These are phyloP conservation scores for Conus canariensis DNA, from an alignment of 2,888 invertebrate genomes.

Conservation along the genomic window DNA sequence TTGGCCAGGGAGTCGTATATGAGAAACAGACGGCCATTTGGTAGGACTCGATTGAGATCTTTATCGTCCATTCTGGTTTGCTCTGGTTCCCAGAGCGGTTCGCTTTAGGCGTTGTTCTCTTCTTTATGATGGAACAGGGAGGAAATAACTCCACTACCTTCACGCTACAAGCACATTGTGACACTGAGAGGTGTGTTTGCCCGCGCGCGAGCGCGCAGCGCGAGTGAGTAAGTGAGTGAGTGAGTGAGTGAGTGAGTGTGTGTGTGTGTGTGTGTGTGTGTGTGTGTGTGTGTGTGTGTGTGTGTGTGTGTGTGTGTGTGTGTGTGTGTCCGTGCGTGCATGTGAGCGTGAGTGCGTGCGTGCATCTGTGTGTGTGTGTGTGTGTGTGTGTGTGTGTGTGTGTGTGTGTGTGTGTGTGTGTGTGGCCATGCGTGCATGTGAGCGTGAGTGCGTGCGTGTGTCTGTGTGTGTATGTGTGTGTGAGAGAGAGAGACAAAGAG, in stretches of 20 bases:
- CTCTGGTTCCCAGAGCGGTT: no score
- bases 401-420: background rate
- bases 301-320: conserved; percentile 16
- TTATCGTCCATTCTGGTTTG: no score
- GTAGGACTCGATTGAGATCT: no score
- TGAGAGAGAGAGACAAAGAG: background rate
- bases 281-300: background rate
- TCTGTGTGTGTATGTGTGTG: background rate
- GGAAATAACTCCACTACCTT: no score
- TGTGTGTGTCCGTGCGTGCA: background rate
- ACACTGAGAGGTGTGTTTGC: no score
- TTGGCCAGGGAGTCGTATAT: no score
- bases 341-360: background rate
- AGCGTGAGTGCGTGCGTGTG: background rate
- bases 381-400: background rate
- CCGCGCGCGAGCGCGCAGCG: no score
- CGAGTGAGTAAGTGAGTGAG: background rate
- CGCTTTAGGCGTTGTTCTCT: no score
- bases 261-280: background rate
- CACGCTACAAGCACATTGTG: no score
- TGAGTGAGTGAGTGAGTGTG: background rate
- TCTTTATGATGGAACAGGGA: no score
- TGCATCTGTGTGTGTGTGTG: conserved; percentile 5
- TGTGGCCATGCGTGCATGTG: background rate
- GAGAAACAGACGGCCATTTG: no score